Evolutionary conservation across 2,888 invertebrate species (phyloP).

Genomic region (Machimus rusticus): DNA sequence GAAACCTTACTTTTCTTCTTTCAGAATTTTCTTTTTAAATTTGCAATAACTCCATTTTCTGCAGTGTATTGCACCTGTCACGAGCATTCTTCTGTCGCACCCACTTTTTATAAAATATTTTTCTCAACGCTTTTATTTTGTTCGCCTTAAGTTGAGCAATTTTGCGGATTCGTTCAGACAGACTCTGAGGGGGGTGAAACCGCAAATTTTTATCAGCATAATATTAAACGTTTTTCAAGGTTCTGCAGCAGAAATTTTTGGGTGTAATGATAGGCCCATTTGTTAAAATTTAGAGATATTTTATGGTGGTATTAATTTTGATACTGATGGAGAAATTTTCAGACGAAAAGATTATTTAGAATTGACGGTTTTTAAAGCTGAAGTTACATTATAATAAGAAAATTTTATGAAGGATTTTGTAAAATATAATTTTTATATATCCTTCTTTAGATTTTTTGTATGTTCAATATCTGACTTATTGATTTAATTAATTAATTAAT

Average conservation of each 20-base stretch:
- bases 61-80: constrained; percentile 1
- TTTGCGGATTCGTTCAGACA: background rate
- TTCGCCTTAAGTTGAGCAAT: background rate
- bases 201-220: background rate
- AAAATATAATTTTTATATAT: too few relatives aligned
- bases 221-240: background rate
- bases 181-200: background rate
- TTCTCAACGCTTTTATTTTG: background rate
- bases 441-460: too few relatives aligned
- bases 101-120: background rate
- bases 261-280: background rate
- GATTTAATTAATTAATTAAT: too few relatives aligned
- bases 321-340: background rate
- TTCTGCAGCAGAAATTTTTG: background rate
- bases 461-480: too few relatives aligned
- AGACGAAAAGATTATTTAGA: background rate
- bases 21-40: background rate
- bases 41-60: constrained; percentile 2
- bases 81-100: background rate
- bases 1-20: background rate
- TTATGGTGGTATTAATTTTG: background rate
- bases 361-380: background rate
- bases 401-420: background rate
- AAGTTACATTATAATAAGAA: background rate
- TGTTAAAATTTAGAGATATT: background rate